Base-by-base conservation (phyloP, 37 sponge, comb jelly and placozoan genomes). In the Theonella swinhoei region DNA sequence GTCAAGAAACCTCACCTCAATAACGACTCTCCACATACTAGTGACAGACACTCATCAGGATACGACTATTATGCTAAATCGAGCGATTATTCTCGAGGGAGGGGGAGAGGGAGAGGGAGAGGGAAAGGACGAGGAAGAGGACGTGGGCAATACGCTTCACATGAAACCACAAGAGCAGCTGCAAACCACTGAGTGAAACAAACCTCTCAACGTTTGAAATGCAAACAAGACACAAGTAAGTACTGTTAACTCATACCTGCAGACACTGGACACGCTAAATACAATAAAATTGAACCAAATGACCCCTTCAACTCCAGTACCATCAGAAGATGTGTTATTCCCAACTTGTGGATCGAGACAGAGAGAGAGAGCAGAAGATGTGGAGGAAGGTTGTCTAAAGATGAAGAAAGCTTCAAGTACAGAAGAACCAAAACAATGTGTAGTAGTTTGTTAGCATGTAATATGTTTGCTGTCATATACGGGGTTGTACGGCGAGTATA, bases 41-140 rank as follows among this genome's bases (percentile, higher is more conserved):
- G 69, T 31, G 69, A 68, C 20, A 32, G 30, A 1, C 30, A 68
- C 69, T 31, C 20, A 22, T 47, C 54, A 14, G 54, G 54, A 14
- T 17, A 14, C 14, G 54, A 47, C 11, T 47, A 47, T 47, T 47
- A 47, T 47, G 7, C 54, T 7, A 47, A 14, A 47, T 14, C 54
- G 14, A 32, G 76, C 23, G 34, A 24, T 0, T 33, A 39, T 14
- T 35, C 38, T 11, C 42, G 68, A 7, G 39, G 81, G 42, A 38
- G 71, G 32, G 60, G 29, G 9, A 47, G 73, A 24, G 42, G 35
- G 29, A 65, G 66, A 28, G 66, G 37, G 36, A 24, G 31, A 20
- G 28, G 39, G 25, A 65, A 40, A 68, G 39, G 68, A 67, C 37
- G 80, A 38, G 65, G 79, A 29, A 64, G 68, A 39, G 37, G 68